phyloP scores from a whole-genome alignment of 2,113 vertebrate species.

The Nothoprocta perdicaria region DNA sequence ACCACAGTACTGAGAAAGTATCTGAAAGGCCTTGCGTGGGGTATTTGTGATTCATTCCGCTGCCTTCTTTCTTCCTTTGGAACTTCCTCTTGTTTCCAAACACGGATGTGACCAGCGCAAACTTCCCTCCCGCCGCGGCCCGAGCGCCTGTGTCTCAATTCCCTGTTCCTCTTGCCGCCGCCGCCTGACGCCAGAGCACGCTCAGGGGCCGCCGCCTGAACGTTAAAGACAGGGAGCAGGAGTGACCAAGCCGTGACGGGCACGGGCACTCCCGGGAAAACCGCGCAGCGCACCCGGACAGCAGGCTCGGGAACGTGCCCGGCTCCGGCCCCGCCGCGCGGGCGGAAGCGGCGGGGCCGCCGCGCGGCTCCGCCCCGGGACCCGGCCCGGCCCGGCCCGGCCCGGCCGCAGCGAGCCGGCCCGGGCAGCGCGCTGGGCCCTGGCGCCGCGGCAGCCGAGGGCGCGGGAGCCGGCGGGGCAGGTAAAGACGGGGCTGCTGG shows the following conservation, averaged over 20 bases:
- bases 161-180: background rate
- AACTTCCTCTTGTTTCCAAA: background rate
- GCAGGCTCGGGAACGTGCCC: too few relatives aligned
- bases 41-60: background rate
- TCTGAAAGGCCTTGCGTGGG: background rate
- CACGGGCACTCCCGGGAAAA: too few relatives aligned
- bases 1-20: background rate
- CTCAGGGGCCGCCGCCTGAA: background rate
- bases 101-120: background rate
- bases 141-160: background rate
- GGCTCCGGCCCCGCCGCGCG: too few relatives aligned
- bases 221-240: background rate
- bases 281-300: too few relatives aligned
- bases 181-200: accelerated
- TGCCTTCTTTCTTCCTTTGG: background rate
- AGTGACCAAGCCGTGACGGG: too few relatives aligned
- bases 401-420: background rate
- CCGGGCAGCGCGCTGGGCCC: too few relatives aligned
- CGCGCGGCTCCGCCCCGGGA: background rate
- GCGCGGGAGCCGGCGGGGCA: too few relatives aligned
- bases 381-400: background rate
- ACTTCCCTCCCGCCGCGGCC: background rate
- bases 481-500: too few relatives aligned
- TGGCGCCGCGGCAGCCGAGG: too few relatives aligned
- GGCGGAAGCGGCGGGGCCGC: too few relatives aligned